A percentile compares a stretch with the other conserved stretches of the same genome.
These are phyloP conservation scores for Cuculus canorus DNA, from an alignment of 2,797 vertebrate genomes.

Conservation along the genomic window DNA sequence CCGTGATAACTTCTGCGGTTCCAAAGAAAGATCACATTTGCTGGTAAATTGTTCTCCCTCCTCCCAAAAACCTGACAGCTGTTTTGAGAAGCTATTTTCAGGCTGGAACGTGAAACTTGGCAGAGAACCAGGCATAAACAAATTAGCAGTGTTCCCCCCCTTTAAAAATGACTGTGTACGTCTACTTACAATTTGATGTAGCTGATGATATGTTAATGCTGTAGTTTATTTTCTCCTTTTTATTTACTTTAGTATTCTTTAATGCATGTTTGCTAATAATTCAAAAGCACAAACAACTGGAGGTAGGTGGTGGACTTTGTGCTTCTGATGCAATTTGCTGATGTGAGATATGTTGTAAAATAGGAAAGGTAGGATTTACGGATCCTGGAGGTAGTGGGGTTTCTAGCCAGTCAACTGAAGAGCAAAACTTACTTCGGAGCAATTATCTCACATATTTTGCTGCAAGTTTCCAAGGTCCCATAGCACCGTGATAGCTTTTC, in stretches of 20 bases:
- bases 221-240: neutral
- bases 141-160: neutral
- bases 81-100: slow-evolving; percentile 66
- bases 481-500: neutral
- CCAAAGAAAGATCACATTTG: neutral
- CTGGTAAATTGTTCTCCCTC: neutral
- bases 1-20: neutral
- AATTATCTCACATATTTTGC: neutral
- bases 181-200: neutral
- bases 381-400: neutral
- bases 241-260: neutral
- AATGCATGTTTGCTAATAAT: neutral
- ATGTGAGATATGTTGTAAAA: neutral
- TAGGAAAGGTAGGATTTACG: neutral
- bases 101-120: slow-evolving; percentile 53
- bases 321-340: neutral
- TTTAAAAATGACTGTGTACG: neutral
- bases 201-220: neutral
- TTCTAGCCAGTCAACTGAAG: neutral
- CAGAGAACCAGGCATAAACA: slow-evolving; percentile 42
- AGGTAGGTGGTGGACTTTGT: neutral
- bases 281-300: neutral
- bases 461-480: slow-evolving; percentile 19
- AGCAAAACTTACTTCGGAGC: neutral
- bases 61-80: slow-evolving; percentile 19